A percentile compares a stretch with the other conserved stretches of the same genome.
Conservation (phyloP, 2,113 vertebrate genomes). For the Tenebrosternarchus preto region DNA sequence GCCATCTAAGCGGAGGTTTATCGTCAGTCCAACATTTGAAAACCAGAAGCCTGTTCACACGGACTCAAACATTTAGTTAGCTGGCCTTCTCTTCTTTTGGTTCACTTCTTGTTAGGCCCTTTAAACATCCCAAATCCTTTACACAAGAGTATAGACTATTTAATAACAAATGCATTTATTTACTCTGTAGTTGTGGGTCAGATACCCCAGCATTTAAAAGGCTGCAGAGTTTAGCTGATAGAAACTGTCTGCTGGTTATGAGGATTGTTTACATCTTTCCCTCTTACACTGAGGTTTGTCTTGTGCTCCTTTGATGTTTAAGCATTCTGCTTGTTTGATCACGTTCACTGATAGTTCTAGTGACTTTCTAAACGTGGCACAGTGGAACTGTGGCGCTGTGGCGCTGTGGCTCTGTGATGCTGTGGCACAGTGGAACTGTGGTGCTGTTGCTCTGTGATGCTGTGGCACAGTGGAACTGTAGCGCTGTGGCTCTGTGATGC, state of each 20-base stretch:
- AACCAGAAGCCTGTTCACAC: neutral
- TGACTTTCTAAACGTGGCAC: neutral
- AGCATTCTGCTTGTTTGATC: slow-evolving; percentile 2
- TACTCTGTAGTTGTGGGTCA: neutral
- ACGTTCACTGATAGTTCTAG: neutral
- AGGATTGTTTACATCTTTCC: slow-evolving; percentile 34
- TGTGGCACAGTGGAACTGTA: too few relatives aligned
- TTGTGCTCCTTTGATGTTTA: neutral
- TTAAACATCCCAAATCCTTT: neutral
- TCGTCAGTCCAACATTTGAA: neutral
- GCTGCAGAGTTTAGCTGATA: neutral
- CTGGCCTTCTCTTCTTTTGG: slow-evolving; percentile 1
- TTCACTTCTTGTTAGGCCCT: neutral
- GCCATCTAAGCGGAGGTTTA: slow-evolving; percentile 37
- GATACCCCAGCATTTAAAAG: neutral
- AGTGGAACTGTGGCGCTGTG: neutral
- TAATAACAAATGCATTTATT: neutral
- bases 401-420: neutral
- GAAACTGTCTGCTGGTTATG: neutral
- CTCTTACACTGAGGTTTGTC: neutral
- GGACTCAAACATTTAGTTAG: neutral
- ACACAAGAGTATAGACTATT: neutral
- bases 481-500: too few relatives aligned
- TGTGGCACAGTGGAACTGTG: too few relatives aligned
- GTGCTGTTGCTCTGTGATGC: too few relatives aligned